Percentiles rank a stretch among this genome's conserved stretches.
phyloP scores from a whole-genome alignment of 1,140 invertebrate species.

The Drosophila bocki region DNA sequence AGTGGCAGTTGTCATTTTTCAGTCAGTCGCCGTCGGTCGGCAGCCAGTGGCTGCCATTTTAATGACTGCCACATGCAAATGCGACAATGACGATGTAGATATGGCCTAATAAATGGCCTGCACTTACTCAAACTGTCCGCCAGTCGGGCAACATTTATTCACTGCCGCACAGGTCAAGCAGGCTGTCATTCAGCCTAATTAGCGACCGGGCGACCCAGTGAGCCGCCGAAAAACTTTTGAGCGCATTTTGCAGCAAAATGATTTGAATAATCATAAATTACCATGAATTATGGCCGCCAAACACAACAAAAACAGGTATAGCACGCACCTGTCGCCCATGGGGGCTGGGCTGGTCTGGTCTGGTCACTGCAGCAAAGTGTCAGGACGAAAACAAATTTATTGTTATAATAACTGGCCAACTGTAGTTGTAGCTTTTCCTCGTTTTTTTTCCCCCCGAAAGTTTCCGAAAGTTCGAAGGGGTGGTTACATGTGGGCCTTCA shows the following conservation, averaged over 20 bases:
- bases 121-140: conserved; percentile 59
- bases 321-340: conserved; percentile 50
- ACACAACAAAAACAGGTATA: conserved; percentile 15
- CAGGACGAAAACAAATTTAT: conserved; percentile 65
- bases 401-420: conserved; percentile 50
- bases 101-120: conserved; percentile 71
- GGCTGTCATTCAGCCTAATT: conserved; percentile 72
- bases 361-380: conserved; percentile 65
- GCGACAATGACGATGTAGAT: conserved; percentile 70
- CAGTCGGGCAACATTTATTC: conserved; percentile 42
- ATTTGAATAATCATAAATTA: conserved; percentile 80
- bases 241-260: conserved; percentile 58
- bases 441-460: conserved; percentile 3
- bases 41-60: conserved; percentile 49
- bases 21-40: conserved; percentile 23
- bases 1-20: conserved; percentile 77
- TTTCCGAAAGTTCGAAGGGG: conserved; percentile 9
- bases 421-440: conserved; percentile 16
- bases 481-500: conserved; percentile 1
- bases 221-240: conserved; percentile 27
- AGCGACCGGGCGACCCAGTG: conserved; percentile 21
- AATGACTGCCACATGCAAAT: conserved; percentile 73
- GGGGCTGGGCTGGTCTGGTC: conserved; percentile 10
- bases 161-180: conserved; percentile 56
- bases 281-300: conserved; percentile 63